Conservation (phyloP, 2,797 vertebrate genomes). For the Streptopelia turtur region DNA sequence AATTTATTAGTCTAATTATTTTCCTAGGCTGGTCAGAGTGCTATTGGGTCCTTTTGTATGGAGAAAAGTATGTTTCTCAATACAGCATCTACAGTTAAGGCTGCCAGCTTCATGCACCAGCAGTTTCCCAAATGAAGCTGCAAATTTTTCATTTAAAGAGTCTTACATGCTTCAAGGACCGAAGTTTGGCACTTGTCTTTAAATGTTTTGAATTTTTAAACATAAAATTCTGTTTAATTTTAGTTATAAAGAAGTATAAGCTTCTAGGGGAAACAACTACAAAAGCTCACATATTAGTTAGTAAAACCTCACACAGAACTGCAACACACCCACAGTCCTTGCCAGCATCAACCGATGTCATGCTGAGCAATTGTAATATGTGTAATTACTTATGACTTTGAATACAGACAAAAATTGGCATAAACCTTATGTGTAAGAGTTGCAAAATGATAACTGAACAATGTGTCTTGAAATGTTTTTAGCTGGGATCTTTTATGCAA, state of each 20-base stretch:
- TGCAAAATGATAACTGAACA: neutral
- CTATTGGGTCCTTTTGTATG: neutral
- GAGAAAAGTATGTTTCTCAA: neutral
- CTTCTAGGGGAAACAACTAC: neutral
- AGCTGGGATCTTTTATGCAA: neutral
- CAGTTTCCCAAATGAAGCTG: neutral
- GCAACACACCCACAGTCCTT: neutral
- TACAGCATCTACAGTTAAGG: neutral
- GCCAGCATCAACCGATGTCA: neutral
- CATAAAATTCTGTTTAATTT: neutral
- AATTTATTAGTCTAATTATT: neutral
- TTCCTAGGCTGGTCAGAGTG: neutral
- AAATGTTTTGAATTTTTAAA: neutral
- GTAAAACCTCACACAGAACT: neutral
- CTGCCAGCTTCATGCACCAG: neutral
- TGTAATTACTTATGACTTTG: neutral
- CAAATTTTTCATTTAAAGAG: neutral
- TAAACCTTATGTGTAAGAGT: neutral
- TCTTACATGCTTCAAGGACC: neutral
- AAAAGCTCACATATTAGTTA: neutral
- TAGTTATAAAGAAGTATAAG: neutral
- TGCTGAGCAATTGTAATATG: neutral
- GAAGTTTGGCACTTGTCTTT: neutral
- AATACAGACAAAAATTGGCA: neutral
- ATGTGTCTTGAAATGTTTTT: neutral